These are phyloP conservation scores for Danio jaintianensis DNA, from an alignment of 2,797 vertebrate genomes.

Conservation along the genomic window DNA sequence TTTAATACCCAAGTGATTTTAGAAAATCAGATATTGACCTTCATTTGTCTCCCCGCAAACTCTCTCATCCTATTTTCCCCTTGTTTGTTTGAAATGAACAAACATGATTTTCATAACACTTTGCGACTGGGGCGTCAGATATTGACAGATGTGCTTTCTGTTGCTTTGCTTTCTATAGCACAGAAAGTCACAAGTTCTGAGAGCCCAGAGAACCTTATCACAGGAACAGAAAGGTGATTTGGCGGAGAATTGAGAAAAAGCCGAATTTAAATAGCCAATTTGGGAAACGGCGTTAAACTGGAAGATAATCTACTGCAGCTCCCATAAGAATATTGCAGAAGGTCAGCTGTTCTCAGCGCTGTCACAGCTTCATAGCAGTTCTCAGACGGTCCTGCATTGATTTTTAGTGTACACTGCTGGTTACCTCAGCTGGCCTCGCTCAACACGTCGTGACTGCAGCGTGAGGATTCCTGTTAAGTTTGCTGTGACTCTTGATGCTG, in stretches of 20 bases:
- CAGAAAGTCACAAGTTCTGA: background rate
- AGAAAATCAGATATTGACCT: slow-evolving; percentile 7
- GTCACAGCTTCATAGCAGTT: slow-evolving; percentile 12
- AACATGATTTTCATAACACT: slow-evolving; percentile 18
- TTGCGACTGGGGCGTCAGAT: background rate
- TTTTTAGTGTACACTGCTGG: slow-evolving; percentile 29
- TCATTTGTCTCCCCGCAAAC: background rate
- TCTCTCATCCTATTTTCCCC: slow-evolving; percentile 7
- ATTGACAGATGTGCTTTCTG: slow-evolving; percentile 9
- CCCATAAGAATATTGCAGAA: slow-evolving; percentile 15
- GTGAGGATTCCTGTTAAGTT: slow-evolving; percentile 9
- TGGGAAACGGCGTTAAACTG: background rate
- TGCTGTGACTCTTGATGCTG: background rate
- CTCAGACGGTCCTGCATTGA: slow-evolving; percentile 6
- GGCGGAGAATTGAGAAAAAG: slow-evolving; percentile 4
- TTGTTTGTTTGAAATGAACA: slow-evolving; percentile 28
- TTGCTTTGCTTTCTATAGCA: slow-evolving; percentile 8
- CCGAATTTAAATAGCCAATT: slow-evolving; percentile 3
- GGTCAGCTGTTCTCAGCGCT: slow-evolving; percentile 6
- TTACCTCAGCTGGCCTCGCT: slow-evolving; percentile 4
- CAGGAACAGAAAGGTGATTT: slow-evolving; percentile 24
- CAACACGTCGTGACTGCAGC: slow-evolving; percentile 7
- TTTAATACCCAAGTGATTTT: slow-evolving; percentile 1
- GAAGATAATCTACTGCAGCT: slow-evolving; percentile 23
- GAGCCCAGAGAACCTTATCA: background rate